Conservation (phyloP, 2,797 vertebrate genomes). For the Rachycentron canadum region DNA sequence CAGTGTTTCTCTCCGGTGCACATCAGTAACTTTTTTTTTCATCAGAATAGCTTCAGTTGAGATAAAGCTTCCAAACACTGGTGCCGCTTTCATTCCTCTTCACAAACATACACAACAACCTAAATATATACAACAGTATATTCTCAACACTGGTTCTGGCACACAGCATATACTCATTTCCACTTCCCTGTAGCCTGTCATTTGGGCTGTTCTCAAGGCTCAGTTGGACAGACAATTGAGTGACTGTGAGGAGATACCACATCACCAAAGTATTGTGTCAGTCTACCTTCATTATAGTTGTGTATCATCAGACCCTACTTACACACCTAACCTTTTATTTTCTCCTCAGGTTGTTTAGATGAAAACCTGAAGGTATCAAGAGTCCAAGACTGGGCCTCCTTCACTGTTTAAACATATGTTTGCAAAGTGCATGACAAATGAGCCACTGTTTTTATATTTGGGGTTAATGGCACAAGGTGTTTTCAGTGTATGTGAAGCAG, state of each 20-base stretch:
- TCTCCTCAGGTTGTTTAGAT: slow-evolving; percentile 18
- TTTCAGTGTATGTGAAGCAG: not conserved
- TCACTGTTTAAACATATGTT: slow-evolving; percentile 25
- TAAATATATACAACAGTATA: slow-evolving; percentile 22
- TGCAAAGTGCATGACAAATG: slow-evolving; percentile 6
- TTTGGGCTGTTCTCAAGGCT: slow-evolving; percentile 46
- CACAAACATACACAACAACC: slow-evolving; percentile 30
- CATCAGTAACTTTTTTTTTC: not conserved
- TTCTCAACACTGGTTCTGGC: slow-evolving; percentile 18
- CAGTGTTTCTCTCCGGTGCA: not conserved
- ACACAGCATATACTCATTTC: slow-evolving; percentile 19
- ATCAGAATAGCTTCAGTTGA: not conserved
- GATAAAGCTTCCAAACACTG: not conserved
- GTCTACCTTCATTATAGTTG: slow-evolving; percentile 30
- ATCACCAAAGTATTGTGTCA: slow-evolving; percentile 50
- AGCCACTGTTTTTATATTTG: slow-evolving; percentile 5
- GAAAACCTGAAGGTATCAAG: slow-evolving; percentile 13
- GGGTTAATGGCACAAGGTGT: slow-evolving; percentile 13
- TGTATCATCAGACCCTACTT: slow-evolving; percentile 31
- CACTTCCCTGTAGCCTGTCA: slow-evolving; percentile 47
- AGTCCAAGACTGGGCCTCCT: slow-evolving; percentile 1
- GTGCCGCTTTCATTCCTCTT: not conserved
- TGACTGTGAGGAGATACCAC: slow-evolving; percentile 34
- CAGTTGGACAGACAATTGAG: slow-evolving; percentile 48
- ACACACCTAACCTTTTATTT: slow-evolving; percentile 42